Base-by-base conservation (phyloP, 2,113 vertebrate species). In the Pachycephala philippinensis region DNA sequence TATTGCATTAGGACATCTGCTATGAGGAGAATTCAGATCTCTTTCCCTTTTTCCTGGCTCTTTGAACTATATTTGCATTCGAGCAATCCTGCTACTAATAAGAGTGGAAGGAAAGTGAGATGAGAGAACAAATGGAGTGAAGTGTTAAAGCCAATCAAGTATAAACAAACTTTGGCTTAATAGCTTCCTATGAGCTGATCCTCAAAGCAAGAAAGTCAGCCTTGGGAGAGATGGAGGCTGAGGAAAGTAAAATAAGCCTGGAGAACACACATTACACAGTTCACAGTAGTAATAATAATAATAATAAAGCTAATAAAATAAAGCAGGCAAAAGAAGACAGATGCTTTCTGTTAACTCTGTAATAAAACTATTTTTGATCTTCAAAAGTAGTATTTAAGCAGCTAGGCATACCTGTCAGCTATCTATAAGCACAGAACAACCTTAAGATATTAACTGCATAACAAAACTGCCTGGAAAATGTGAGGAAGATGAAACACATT, bases 101-200 rank as follows among this genome's bases (percentile, higher is more conserved):
- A n/a, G 68, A 87, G 59, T 9, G 27, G 68, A 86, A 76, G 33
- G 66, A 81, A 87, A 94, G 61, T 53, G 53, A 92, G 66, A 90
- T 63, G 77, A 93, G 74, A 71, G 78, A 89, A 76, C 64, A 90
- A 96, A 92, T 66, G 82, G 75, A 89, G 39, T 65, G 39, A 91
- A 92, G 71, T 59, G 85, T 74, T 90, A 88, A 92, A 96, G 78
- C 64, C 31, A 92, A 91, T 80, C 57, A 91, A 91, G 66, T 63
- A 61, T 93, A 91, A 94, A 86, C 92, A 94, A 94, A 90, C 90
- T 93, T 90, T 64, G 76, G 72, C 72, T 77, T 95, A 84, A 89
- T 59, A 92, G 83, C 76, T 88, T 64, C 71, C 79, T 50, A 4
- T n/a, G 76, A 95, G 68, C 79, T 77, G 76, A 64, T 89, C 50